phyloP scores from a whole-genome alignment of 2,888 invertebrate species.

The Andrena marginata region DNA sequence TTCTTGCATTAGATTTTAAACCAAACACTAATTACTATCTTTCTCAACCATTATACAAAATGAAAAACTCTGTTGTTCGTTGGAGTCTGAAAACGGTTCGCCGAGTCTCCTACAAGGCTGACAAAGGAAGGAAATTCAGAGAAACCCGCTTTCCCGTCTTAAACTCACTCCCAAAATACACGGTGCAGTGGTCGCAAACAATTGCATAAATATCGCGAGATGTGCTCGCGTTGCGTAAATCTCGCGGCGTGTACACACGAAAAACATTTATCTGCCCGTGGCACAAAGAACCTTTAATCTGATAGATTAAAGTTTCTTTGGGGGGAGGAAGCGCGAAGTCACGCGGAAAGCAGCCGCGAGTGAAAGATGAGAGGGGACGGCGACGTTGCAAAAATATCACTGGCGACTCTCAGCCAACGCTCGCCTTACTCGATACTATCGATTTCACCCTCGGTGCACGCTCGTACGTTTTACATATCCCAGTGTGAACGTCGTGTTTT shows the following conservation, averaged over 20 bases:
- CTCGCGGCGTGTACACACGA: slow-evolving; percentile 18
- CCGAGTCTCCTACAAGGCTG: background rate
- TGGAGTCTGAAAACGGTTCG: too few species aligned
- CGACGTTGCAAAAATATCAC: slow-evolving; percentile 65
- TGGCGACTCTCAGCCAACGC: slow-evolving; percentile 51
- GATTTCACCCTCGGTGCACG: slow-evolving; percentile 38
- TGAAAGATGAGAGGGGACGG: slow-evolving; percentile 45
- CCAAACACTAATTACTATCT: too few species aligned
- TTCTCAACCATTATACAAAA: too few species aligned
- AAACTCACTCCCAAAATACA: background rate
- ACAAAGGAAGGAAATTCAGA: background rate
- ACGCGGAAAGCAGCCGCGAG: slow-evolving; percentile 46
- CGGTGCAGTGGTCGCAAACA: slow-evolving; percentile 22
- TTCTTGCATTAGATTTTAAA: too few species aligned
- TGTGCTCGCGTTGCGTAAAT: slow-evolving; percentile 44
- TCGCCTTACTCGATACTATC: slow-evolving; percentile 64
- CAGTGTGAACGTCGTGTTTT: slow-evolving; percentile 44
- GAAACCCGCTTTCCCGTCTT: background rate
- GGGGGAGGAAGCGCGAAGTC: slow-evolving; percentile 58
- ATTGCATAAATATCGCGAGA: slow-evolving; percentile 40
- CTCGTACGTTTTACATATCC: slow-evolving; percentile 62
- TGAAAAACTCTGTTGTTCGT: too few species aligned
- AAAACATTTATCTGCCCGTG: slow-evolving; percentile 53
- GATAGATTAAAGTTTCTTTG: slow-evolving; percentile 70
- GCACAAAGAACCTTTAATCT: slow-evolving; percentile 69